Evolutionary conservation across 2,888 invertebrate species (phyloP), one percentile per base, ranked within the genome.

Genomic region (Loripinus fragilis): DNA sequence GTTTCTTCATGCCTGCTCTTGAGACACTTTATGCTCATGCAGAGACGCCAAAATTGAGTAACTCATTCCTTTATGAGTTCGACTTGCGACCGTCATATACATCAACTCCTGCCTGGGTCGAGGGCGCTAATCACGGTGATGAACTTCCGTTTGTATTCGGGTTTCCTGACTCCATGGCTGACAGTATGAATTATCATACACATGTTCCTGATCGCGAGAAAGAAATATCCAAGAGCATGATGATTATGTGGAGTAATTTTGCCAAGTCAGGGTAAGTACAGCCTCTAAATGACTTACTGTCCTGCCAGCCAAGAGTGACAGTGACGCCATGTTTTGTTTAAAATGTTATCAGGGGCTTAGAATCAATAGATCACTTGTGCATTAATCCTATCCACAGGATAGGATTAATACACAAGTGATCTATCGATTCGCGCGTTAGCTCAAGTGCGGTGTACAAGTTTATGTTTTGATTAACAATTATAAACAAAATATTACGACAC

Each of bases 221-320:
- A 41, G 96, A 96, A 87, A 95, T 98, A 86, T 97, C 97, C 91
- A 96, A 95, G 92, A 95, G 96, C 85, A 96, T 98, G 93, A 98
- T 98, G 98, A 95, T 96, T 92, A 98, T 97, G 94, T 98, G 98
- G 98, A 96, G 97, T 0, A 98, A 98, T 94, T 98, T 98, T 93
- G 98, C 98, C 55, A 97, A 97, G 94, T 96, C 97, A 84, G 98
- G 98, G 98, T 98, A 95, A 96, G 96, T 85, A 38, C 38, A 38
- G 38, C 38, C 38, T 38, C 12, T n/a, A n/a, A n/a, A n/a, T n/a
- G n/a, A n/a, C n/a, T n/a, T n/a, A n/a, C n/a, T n/a, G n/a, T n/a
- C n/a, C n/a, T n/a, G n/a, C n/a, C n/a, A n/a, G n/a, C n/a, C n/a
- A n/a, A n/a, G n/a, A n/a, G n/a, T n/a, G n/a, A n/a, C n/a, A n/a